These are phyloP conservation scores for Drosophila limbata DNA, from an alignment of 2,888 invertebrate genomes.

Conservation along the genomic window DNA sequence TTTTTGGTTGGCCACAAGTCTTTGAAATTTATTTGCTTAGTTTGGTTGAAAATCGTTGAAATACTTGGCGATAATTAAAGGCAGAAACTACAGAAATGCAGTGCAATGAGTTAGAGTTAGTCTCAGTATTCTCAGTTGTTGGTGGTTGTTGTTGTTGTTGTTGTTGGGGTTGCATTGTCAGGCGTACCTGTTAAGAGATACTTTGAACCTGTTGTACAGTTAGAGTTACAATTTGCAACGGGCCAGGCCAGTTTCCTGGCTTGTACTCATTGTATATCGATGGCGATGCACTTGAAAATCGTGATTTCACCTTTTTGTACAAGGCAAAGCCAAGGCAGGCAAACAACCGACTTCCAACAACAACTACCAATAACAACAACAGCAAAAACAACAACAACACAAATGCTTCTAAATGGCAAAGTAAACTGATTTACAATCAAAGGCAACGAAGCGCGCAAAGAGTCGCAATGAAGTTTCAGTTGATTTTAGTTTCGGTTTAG, in stretches of 20 bases:
- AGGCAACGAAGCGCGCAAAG: conserved; percentile 80
- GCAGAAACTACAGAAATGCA: conserved; percentile 43
- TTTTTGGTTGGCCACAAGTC: conserved; percentile 26
- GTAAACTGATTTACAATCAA: conserved; percentile 82
- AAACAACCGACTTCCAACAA: conserved; percentile 42
- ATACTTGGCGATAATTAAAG: conserved; percentile 78
- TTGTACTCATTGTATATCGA: conserved; percentile 76
- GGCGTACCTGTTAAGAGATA: conserved; percentile 81
- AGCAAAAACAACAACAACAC: conserved; percentile 52
- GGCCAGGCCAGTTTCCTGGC: conserved; percentile 52
- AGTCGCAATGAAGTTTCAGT: conserved; percentile 71
- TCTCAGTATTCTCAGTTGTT: neutral
- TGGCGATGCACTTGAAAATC: conserved; percentile 81
- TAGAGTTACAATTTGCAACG: conserved; percentile 81
- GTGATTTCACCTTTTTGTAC: conserved; percentile 81
- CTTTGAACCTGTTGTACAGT: conserved; percentile 84
- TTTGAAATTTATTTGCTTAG: conserved; percentile 71
- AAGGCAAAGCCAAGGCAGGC: conserved; percentile 50
- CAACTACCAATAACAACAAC: conserved; percentile 29
- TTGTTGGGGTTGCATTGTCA: conserved; percentile 36
- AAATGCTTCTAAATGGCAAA: conserved; percentile 81
- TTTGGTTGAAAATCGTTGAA: conserved; percentile 70
- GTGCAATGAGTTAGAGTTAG: conserved; percentile 7
- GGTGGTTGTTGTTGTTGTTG: no score
- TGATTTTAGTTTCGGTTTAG: conserved; percentile 60